Evolutionary conservation across 1,140 invertebrate species (phyloP), one percentile per base, ranked within the genome.

Genomic region (Eumeta japonica): DNA sequence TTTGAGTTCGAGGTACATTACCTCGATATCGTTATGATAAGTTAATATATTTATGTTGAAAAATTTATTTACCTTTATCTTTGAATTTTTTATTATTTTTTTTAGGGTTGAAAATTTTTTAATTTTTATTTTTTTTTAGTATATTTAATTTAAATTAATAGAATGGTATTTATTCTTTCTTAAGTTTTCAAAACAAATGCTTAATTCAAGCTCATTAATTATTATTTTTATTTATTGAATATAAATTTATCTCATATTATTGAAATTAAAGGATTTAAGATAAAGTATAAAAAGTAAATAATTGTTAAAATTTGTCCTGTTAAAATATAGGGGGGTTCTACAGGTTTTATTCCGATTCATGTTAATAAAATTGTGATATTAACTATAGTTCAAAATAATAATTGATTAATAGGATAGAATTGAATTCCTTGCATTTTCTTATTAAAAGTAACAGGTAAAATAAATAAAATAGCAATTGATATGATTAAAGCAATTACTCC

Each of bases 181-280:
- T 77, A 78, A 80, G 72, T 77, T 83, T 83, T 82, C 79, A 83
- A 82, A 78, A 77, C 76, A 82, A 76, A 78, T 68, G 68, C 77
- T 80, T 81, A 57, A 64, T 15, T 75, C 72, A 79, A 80, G 73
- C 56, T 79, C 72, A 79, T 78, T 76, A 76, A 76, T 70, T 76
- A 67, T n/a, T n/a, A n/a, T n/a, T n/a, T n/a, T n/a, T n/a, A n/a
- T n/a, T n/a, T n/a, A 43, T 66, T 71, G 55, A 61, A 48, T 48
- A 68, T 51, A 45, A 75, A 43, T 44, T 75, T 72, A 70, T 81
- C 75, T 77, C 77, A 81, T 45, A 60, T 44, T 60, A 71, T 75
- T 40, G 41, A 55, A 40, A 72, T 45, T 46, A 80, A 19, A 3
- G 76, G 74, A 14, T 63, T 71, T 36, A 79, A 52, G 45, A 81